These are phyloP conservation scores for Lophotriccus pileatus DNA, from an alignment of 2,797 vertebrate species.

Conservation along the genomic window DNA sequence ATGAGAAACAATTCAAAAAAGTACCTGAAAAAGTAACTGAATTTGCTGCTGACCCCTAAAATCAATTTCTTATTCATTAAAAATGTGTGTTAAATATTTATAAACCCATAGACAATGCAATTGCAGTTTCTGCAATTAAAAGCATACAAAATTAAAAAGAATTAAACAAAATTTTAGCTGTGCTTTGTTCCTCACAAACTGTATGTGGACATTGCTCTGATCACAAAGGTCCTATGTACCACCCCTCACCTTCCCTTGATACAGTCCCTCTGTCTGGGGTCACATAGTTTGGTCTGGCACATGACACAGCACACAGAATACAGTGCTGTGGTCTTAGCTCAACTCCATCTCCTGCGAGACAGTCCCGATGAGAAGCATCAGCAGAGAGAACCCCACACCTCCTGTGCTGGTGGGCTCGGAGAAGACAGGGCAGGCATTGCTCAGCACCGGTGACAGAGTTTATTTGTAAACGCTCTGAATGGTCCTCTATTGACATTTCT, in stretches of 20 bases:
- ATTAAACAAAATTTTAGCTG: neutral
- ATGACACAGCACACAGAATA: neutral
- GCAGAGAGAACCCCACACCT: neutral
- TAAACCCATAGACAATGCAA: neutral
- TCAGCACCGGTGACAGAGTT: neutral
- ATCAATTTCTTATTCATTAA: conserved; percentile 47
- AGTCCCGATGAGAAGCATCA: neutral
- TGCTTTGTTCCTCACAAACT: neutral
- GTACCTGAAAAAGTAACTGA: conserved; percentile 6
- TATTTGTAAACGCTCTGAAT: neutral
- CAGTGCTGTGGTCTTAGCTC: neutral
- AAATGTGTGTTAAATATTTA: conserved; percentile 54
- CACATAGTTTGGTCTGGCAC: neutral
- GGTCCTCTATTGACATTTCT: neutral
- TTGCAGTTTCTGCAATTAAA: conserved; percentile 33
- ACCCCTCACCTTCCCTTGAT: neutral
- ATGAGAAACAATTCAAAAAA: conserved; percentile 36
- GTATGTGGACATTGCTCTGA: neutral
- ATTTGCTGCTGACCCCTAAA: conserved; percentile 29
- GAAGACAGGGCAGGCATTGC: neutral
- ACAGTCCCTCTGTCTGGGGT: neutral
- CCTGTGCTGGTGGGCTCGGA: neutral
- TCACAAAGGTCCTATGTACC: neutral
- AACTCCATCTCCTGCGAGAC: neutral
- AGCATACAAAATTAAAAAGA: neutral